Percentiles rank a stretch among this genome's conserved stretches.
Conservation (phyloP, 2,113 vertebrate genomes). For the Lasiurus borealis region DNA sequence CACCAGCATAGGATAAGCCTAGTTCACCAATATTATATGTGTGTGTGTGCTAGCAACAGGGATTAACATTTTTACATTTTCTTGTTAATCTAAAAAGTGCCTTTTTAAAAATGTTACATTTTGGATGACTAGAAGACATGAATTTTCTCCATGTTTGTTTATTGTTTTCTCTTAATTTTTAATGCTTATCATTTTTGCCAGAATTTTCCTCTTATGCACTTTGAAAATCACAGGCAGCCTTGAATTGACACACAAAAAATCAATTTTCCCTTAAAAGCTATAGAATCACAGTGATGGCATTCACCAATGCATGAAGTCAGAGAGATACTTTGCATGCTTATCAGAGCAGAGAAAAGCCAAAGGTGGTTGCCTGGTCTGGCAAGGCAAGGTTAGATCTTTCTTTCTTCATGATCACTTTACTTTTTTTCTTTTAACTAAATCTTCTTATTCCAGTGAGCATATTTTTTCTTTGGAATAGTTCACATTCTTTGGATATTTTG, state of each 20-base stretch:
- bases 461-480: not conserved
- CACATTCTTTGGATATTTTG: conserved; percentile 67
- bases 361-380: not conserved
- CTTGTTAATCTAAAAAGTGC: not conserved
- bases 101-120: not conserved
- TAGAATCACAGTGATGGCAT: not conserved
- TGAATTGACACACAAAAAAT: conserved; percentile 29
- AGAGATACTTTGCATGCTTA: not conserved
- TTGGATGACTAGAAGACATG: not conserved
- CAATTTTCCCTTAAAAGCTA: conserved; percentile 9
- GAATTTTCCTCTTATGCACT: conserved; percentile 21
- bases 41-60: not conserved
- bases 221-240: conserved; percentile 15
- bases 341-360: not conserved
- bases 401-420: conserved; percentile 9
- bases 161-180: conserved; percentile 17
- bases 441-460: not conserved
- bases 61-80: not conserved
- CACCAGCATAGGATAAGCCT: not conserved
- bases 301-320: not conserved
- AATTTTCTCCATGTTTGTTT: not conserved
- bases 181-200: conserved; percentile 53
- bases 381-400: not conserved
- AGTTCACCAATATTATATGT: not conserved
- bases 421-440: conserved; percentile 52